Base-by-base conservation (phyloP, 2,888 invertebrate species). In the Germaria angustata region DNA sequence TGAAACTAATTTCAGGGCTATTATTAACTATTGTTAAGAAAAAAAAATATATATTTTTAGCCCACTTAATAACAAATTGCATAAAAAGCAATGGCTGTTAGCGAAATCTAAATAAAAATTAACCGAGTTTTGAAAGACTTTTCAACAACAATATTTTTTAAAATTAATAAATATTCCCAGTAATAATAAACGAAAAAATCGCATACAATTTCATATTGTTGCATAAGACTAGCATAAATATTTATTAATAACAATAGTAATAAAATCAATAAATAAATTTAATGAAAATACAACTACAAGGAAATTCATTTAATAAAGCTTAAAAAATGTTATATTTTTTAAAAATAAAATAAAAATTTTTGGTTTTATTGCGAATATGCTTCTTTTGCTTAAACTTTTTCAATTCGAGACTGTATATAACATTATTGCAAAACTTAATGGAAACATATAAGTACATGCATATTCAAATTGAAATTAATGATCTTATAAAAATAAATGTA, bases 1-100 rank as follows among this genome's bases (percentile, higher is more conserved):
- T 20, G 22, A 34, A 46, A 65, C 32, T 20, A 65, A 65, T 65
- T 66, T 66, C 65, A 66, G 34, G 65, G 49, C 15, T 51, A 49
- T 66, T 66, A 66, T 15, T 22, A n/a, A 61, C n/a, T 24, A n/a
- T 41, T 55, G 28, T 53, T 17, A 32, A 11, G 34, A 13, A 34
- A 46, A 46, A 17, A 17, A 17, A 44, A 17, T 7, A 17, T 3
- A 17, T 8, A 11, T 20, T 46, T 3, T 1, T 46, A 20, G 46
- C 46, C 20, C 20, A 46, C 13, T 11, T 15, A 63, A 41, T 8
- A 11, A 20, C n/a, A n/a, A n/a, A n/a, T 32, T 7, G 32, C 17
- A 49, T n/a, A 39, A 59, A 32, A 63, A 65, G 4, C 20, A 46
- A 65, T 34, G 8, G 5, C 6, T 44, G 17, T 44, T 17, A 28